phyloP scores from a whole-genome alignment of 2,888 invertebrate species.

The Acrobeloides nanus region DNA sequence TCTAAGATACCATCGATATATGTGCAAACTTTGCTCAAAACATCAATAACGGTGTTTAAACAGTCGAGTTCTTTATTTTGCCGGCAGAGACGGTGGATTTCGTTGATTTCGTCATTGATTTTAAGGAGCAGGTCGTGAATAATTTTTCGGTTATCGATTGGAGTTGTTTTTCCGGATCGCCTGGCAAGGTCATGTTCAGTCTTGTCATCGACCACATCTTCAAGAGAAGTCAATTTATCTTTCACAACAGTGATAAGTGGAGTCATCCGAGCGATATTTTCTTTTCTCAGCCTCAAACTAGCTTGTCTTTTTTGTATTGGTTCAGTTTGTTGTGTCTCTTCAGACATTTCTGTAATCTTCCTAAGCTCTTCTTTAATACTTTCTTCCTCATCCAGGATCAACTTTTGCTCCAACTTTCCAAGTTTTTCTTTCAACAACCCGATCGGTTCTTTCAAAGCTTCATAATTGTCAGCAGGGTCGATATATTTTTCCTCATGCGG shows the following conservation, averaged over 20 bases:
- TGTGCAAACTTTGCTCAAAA: slow-evolving; percentile 21
- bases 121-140: slow-evolving; percentile 40
- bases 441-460: slow-evolving; percentile 33
- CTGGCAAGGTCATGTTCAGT: slow-evolving; percentile 18
- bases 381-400: slow-evolving; percentile 41
- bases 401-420: slow-evolving; percentile 34
- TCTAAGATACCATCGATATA: slow-evolving; percentile 17
- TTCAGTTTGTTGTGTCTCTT: slow-evolving; percentile 1
- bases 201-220: slow-evolving; percentile 20
- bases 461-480: slow-evolving; percentile 17
- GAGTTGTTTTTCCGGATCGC: slow-evolving; percentile 23
- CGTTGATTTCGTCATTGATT: slow-evolving; percentile 45
- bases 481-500: slow-evolving; percentile 5
- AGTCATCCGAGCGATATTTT: slow-evolving; percentile 29
- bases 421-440: slow-evolving; percentile 30
- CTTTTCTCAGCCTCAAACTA: slow-evolving; percentile 14
- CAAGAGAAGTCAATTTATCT: slow-evolving; percentile 34
- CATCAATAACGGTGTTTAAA: slow-evolving; percentile 41
- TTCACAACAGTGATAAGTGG: slow-evolving; percentile 32
- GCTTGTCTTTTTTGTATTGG: slow-evolving; percentile 17
- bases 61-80: slow-evolving; percentile 37
- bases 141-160: slow-evolving; percentile 21
- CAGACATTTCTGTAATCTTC: slow-evolving; percentile 9
- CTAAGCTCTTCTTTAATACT: slow-evolving; percentile 19
- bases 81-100: slow-evolving; percentile 39